Evolutionary conservation across 2,797 vertebrate genomes (phyloP).

Genomic region (Prionace glauca): DNA sequence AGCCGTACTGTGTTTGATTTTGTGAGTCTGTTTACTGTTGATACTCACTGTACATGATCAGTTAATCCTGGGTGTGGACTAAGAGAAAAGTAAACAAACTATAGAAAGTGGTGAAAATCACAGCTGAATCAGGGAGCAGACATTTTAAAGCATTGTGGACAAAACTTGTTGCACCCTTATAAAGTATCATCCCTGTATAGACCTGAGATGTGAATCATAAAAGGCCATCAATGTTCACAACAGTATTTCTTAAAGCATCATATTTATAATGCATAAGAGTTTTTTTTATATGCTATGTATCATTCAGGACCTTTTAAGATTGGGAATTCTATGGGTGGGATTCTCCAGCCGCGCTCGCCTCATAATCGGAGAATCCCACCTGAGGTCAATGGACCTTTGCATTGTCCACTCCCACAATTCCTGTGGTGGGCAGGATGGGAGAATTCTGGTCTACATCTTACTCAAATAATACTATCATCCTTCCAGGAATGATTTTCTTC

Average conservation of each 20-base stretch:
- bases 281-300: background rate
- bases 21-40: background rate
- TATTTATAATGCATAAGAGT: background rate
- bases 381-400: too few relatives aligned
- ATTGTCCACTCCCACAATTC: too few relatives aligned
- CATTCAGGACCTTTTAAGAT: background rate
- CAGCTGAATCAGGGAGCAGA: background rate
- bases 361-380: too few relatives aligned
- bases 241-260: background rate
- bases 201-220: background rate
- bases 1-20: background rate
- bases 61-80: background rate
- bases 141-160: background rate
- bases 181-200: background rate
- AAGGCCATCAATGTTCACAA: background rate
- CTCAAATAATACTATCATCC: background rate
- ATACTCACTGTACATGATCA: background rate
- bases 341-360: too few relatives aligned
- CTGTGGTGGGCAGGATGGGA: too few relatives aligned
- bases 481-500: background rate
- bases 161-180: background rate
- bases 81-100: background rate
- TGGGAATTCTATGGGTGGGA: background rate
- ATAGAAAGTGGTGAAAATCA: background rate
- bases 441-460: background rate